Evolutionary conservation across 2,113 vertebrate genomes (phyloP), one percentile per base, ranked within the genome.

Genomic region (Hymenochirus boettgeri): DNA sequence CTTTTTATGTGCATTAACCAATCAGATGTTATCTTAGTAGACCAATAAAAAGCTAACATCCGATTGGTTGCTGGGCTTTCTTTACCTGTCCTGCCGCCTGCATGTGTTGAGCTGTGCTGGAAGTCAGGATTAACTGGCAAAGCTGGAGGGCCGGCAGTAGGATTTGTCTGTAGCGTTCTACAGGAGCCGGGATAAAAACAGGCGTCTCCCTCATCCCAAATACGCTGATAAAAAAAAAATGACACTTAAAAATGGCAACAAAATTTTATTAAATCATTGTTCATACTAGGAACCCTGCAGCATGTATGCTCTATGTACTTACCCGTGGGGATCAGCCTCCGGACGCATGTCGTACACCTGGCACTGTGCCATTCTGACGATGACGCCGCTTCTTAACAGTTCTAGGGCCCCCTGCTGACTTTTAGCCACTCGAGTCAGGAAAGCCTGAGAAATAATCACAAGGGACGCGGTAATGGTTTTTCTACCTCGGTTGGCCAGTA

Each of bases 311-410:
- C 5, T 5, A 31, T 5, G 7, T 54, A 72, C 84, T 67, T 76
- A 99, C 96, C 95, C 86, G 67, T 92, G 91, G 1, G 89, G 80
- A 46, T 97, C 91, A 21, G 80, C 90, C 77, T 99, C 94, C 0
- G 96, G 96, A 2, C 95, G 76, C 94, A 96, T 96, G 80, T 96
- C 93, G 50, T 92, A 98, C 51, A 99, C 96, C 47, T 96, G 93
- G 65, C 93, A 97, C 69, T 98, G 93, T 2, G 93, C 90, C 74
- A 99, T 86, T 75, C 89, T 89, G 27, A 90, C 82, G 59, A 98
- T 91, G 64, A 96, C 89, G 0, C 96, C 95, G 11, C 89, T 93
- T 25, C 92, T 86, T 73, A 98, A 71, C 72, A 99, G 83, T 70
- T 98, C 96, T 27, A 94, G 66, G 0, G 96, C 89, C 1, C 96